These are phyloP conservation scores for Megaceryle torquata DNA, from an alignment of 2,113 vertebrate species.

Conservation along the genomic window DNA sequence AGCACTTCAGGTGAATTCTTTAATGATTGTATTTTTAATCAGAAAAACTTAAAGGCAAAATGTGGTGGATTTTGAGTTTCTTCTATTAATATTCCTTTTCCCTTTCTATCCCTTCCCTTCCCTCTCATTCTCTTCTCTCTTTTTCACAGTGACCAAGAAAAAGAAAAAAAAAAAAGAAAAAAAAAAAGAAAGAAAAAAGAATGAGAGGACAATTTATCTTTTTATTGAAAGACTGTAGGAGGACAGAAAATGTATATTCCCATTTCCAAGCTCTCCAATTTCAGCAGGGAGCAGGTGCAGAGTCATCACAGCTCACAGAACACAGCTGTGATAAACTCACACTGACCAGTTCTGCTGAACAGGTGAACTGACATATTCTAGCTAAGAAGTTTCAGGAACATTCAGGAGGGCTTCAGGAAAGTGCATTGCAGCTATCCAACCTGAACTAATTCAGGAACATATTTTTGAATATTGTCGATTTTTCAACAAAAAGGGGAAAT, in stretches of 20 bases:
- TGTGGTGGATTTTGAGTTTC: not conserved
- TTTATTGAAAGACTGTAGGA: not conserved
- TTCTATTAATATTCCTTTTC: not conserved
- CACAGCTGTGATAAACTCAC: not conserved
- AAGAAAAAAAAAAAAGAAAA: not conserved
- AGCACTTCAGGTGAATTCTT: not conserved
- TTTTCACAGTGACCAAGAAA: not conserved
- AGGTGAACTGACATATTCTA: not conserved
- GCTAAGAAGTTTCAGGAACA: not conserved
- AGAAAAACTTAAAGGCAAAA: not conserved
- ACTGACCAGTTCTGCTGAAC: accelerated
- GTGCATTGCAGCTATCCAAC: not conserved
- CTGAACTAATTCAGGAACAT: not conserved
- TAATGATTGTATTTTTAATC: not conserved
- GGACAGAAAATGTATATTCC: not conserved
- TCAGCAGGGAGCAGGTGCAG: not conserved
- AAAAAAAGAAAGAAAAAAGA: not conserved
- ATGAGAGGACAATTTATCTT: not conserved
- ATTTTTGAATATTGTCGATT: not conserved
- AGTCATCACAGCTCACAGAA: not conserved
- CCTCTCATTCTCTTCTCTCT: not conserved
- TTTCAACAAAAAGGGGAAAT: not conserved
- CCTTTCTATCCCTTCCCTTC: not conserved
- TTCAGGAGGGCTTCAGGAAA: not conserved
- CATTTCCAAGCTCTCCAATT: not conserved